Evolutionary conservation across 1,140 invertebrate genomes (phyloP).

Genomic region (Mizuhopecten yessoensis): DNA sequence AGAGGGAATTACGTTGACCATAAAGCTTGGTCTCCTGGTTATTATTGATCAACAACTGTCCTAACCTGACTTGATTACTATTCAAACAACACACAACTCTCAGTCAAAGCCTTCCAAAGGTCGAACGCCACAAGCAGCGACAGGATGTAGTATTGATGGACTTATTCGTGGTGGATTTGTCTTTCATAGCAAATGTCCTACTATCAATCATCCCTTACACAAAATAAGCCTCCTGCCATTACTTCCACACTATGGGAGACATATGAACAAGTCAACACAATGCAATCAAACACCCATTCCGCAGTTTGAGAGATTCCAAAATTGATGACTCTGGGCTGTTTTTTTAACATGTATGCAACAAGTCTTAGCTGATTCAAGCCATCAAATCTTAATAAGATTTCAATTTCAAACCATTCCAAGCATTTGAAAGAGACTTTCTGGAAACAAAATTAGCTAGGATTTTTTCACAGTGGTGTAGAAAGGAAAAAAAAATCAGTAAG

Average conservation of each 20-base stretch:
- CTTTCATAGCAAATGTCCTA: background rate
- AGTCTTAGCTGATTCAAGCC: background rate
- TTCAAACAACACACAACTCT: background rate
- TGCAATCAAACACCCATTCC: background rate
- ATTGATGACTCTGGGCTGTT: background rate
- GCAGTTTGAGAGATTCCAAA: background rate
- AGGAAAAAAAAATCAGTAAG: background rate
- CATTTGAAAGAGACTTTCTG: background rate
- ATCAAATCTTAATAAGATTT: background rate
- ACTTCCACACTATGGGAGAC: background rate
- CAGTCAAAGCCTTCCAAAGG: background rate
- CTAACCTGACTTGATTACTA: background rate
- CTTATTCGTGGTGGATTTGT: slow-evolving; percentile 7
- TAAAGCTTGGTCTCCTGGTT: background rate
- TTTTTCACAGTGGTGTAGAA: background rate
- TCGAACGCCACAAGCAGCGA: background rate
- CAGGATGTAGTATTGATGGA: slow-evolving; percentile 16
- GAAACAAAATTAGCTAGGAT: background rate
- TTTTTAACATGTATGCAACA: background rate
- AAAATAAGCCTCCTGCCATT: slow-evolving; percentile 26
- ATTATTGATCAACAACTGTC: slow-evolving; percentile 12
- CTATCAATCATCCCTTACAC: background rate
- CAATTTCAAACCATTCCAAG: slow-evolving; percentile 13
- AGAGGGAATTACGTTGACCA: background rate
- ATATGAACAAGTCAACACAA: background rate